Evolutionary conservation across 1,140 invertebrate genomes (phyloP).

Genomic region (Drosophila nasuta): DNA sequence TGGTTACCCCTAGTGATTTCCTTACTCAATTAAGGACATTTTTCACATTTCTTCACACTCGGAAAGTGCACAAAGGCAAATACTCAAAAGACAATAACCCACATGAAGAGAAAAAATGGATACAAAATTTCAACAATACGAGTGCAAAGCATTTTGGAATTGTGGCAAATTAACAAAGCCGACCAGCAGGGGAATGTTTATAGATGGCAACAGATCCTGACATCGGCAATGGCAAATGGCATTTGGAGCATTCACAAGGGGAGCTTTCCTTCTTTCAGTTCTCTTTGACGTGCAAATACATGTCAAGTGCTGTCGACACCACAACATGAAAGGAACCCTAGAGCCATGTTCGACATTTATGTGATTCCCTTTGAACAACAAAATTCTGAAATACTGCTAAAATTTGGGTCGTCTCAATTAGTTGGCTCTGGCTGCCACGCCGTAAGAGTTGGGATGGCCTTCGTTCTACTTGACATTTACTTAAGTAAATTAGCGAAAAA

Average conservation of each 20-base stretch:
- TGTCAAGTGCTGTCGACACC: conserved; percentile 41
- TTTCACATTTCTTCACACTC: neutral
- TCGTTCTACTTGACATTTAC: conserved; percentile 5
- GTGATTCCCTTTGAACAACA: conserved; percentile 19
- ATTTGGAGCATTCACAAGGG: neutral
- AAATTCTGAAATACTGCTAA: neutral
- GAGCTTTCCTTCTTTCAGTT: conserved; percentile 2
- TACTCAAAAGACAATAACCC: neutral
- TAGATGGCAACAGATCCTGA: conserved; percentile 15
- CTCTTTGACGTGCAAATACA: conserved; percentile 43
- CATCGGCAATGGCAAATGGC: neutral
- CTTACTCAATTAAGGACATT: neutral
- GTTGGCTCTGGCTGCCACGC: conserved; percentile 2
- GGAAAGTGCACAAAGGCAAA: neutral
- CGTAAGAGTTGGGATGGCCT: neutral
- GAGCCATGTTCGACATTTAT: conserved; percentile 41
- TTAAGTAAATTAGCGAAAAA: conserved; percentile 47
- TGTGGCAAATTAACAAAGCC: conserved; percentile 46
- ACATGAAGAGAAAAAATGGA: neutral
- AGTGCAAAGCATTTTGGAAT: conserved; percentile 32
- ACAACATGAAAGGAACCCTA: conserved; percentile 10
- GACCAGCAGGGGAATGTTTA: conserved; percentile 17
- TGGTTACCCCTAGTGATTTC: too few relatives aligned
- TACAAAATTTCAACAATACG: conserved; percentile 6
- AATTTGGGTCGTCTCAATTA: conserved; percentile 43